phyloP scores from a whole-genome alignment of 2,797 vertebrate species.

The Helicolenus hilgendorfi region DNA sequence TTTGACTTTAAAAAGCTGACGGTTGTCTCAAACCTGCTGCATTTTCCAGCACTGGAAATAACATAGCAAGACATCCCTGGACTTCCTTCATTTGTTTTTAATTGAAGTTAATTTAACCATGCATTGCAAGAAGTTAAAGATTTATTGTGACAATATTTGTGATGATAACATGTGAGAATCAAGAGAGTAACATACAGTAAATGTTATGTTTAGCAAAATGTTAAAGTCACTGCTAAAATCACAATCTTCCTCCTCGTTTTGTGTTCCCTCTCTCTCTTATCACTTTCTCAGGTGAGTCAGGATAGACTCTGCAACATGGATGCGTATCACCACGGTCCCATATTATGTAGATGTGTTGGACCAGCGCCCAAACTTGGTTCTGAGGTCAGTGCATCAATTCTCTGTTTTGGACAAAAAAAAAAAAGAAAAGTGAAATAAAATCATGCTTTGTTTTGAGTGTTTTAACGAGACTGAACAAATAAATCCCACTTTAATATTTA shows the following conservation, averaged over 20 bases:
- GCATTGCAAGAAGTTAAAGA: background rate
- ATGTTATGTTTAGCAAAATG: background rate
- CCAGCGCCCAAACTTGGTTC: background rate
- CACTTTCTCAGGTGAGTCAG: background rate
- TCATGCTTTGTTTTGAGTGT: background rate
- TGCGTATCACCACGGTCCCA: background rate
- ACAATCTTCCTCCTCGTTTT: background rate
- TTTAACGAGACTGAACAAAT: background rate
- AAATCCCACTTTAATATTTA: background rate
- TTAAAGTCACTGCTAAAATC: background rate
- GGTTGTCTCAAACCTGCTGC: background rate
- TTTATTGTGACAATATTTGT: background rate
- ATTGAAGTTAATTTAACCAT: background rate
- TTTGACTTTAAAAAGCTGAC: background rate
- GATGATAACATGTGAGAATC: background rate
- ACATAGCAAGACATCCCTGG: background rate
- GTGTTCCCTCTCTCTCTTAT: background rate
- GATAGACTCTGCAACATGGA: background rate
- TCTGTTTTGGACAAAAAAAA: background rate
- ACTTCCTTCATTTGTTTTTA: background rate
- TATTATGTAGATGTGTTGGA: background rate
- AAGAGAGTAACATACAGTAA: background rate
- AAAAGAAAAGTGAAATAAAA: background rate
- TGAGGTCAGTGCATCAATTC: background rate
- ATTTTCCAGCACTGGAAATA: background rate